Evolutionary conservation across 2,797 vertebrate species (phyloP).

Genomic region (Emys orbicularis): DNA sequence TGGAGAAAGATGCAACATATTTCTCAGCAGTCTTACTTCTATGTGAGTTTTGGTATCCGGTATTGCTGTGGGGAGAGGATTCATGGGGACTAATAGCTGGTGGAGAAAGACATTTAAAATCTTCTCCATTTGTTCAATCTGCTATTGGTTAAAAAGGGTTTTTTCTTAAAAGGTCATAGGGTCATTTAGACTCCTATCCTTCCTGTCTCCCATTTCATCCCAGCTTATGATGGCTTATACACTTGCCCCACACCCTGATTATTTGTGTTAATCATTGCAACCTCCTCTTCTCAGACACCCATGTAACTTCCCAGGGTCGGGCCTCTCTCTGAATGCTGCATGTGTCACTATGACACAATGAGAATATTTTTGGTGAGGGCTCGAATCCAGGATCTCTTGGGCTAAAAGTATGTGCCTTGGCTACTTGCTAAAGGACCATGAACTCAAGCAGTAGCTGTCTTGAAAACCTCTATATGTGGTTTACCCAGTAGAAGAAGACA

Average conservation of each 20-base stretch:
- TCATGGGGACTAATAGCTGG: background rate
- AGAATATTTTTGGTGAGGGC: background rate
- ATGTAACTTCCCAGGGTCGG: background rate
- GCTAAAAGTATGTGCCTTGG: background rate
- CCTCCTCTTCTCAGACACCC: background rate
- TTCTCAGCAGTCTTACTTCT: background rate
- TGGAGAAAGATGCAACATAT: no score
- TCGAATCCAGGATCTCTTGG: background rate
- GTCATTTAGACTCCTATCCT: rapidly evolving
- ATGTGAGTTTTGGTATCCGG: background rate
- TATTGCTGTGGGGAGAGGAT: no score
- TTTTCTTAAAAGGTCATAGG: background rate
- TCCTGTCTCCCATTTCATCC: rapidly evolving
- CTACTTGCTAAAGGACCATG: background rate
- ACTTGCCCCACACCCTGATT: rapidly evolving
- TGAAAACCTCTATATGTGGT: rapidly evolving
- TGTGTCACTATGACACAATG: background rate
- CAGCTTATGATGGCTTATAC: rapidly evolving
- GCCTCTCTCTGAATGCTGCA: background rate
- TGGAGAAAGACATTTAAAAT: background rate
- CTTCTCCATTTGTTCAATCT: background rate
- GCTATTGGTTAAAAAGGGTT: background rate
- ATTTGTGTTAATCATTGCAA: background rate
- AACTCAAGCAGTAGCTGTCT: rapidly evolving
- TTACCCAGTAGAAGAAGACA: background rate